phyloP scores from a whole-genome alignment of 2,888 invertebrate species.

The Andricus quercusramuli region DNA sequence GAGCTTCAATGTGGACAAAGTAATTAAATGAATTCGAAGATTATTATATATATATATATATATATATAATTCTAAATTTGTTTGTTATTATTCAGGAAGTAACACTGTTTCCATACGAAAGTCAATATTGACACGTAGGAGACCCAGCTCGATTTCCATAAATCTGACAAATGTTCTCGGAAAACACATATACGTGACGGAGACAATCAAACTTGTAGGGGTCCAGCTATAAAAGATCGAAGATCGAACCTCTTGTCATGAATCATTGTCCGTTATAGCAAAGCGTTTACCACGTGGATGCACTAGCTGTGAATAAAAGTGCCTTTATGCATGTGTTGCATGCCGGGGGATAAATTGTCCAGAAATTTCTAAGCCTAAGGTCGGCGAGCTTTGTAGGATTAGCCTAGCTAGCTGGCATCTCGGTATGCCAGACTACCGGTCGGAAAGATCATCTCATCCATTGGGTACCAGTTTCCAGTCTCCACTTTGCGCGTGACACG shows the following conservation, averaged over 20 bases:
- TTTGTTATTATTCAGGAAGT: neutral
- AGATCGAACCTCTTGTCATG: slow-evolving; percentile 41
- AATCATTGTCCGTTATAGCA: slow-evolving; percentile 1
- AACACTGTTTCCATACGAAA: neutral
- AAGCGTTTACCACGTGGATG: slow-evolving; percentile 38
- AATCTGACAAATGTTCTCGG: slow-evolving; percentile 17
- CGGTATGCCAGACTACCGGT: slow-evolving; percentile 68
- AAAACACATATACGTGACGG: slow-evolving; percentile 32
- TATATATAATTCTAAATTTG: neutral
- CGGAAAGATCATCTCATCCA: slow-evolving; percentile 65
- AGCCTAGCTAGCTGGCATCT: slow-evolving; percentile 53
- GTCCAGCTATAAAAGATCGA: slow-evolving; percentile 28
- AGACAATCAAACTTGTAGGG: slow-evolving; percentile 22
- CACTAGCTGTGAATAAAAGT: slow-evolving; percentile 45
- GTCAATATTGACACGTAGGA: slow-evolving; percentile 8
- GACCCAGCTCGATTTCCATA: neutral
- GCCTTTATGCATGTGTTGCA: slow-evolving; percentile 46
- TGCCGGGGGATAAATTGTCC: slow-evolving; percentile 54
- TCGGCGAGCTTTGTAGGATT: slow-evolving; percentile 71
- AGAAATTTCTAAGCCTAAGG: slow-evolving; percentile 51
- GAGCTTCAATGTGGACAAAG: no score
- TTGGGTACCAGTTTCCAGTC: slow-evolving; percentile 73
- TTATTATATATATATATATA: no score
- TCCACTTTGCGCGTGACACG: slow-evolving; percentile 61
- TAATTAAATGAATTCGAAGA: no score